Conservation (phyloP, 2,113 vertebrate genomes). For the Muntiacus muntjak region DNA sequence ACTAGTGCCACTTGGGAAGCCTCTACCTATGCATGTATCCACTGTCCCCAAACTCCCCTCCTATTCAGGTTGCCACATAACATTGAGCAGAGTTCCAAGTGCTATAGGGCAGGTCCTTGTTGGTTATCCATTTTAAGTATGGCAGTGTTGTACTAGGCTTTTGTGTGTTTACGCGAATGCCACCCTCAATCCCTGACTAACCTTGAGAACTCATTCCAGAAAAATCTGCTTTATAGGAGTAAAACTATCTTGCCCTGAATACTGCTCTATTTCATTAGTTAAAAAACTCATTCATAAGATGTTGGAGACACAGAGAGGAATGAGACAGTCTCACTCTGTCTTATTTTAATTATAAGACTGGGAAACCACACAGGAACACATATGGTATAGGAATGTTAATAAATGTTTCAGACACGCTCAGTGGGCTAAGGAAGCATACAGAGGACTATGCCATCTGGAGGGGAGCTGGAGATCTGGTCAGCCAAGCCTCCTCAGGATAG, state of each 20-base stretch:
- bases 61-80: neutral
- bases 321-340: neutral
- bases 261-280: neutral
- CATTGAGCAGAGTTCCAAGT: neutral
- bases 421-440: neutral
- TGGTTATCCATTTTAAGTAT: neutral
- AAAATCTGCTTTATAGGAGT: conserved; percentile 6
- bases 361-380: neutral
- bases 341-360: neutral
- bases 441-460: neutral
- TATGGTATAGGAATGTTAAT: neutral
- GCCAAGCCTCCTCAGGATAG: neutral
- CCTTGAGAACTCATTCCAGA: neutral
- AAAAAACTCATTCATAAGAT: neutral
- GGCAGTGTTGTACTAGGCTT: neutral
- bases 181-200: neutral
- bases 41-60: neutral
- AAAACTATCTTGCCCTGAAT: neutral
- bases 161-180: neutral
- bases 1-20: neutral
- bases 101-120: neutral
- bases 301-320: neutral
- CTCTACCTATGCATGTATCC: neutral
- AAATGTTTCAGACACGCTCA: neutral
- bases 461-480: neutral